Conservation (phyloP, 2,113 vertebrate species). For the Stictonetta naevosa region DNA sequence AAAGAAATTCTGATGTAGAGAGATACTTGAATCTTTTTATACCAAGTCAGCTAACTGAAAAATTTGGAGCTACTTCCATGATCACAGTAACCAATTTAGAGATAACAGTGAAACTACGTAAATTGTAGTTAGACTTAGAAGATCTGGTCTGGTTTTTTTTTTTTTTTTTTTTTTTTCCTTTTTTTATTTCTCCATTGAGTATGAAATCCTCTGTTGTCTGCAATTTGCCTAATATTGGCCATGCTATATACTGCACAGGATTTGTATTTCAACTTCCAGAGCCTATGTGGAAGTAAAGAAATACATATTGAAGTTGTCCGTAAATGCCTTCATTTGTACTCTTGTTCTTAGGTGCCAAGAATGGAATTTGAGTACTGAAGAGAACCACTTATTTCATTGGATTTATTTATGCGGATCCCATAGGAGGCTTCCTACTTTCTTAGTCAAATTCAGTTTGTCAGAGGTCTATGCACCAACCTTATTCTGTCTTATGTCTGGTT, state of each 20-base stretch:
- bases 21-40: neutral
- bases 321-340: neutral
- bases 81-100: neutral
- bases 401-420: neutral
- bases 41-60: neutral
- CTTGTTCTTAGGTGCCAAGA: neutral
- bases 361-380: neutral
- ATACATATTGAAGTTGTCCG: neutral
- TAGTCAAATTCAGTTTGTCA: neutral
- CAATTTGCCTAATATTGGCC: neutral
- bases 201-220: neutral
- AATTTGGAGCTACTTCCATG: neutral
- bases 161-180: fast-evolving
- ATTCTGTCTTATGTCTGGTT: neutral
- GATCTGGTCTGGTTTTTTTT: neutral
- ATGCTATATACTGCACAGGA: neutral
- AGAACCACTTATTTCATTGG: neutral
- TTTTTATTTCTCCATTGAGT: neutral
- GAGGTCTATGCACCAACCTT: neutral
- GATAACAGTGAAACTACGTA: neutral
- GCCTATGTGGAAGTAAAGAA: neutral
- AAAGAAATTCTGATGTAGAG: neutral
- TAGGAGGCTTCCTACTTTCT: neutral
- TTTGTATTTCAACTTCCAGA: neutral
- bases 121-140: neutral